A percentile compares a stretch with the other conserved stretches of the same genome.
phyloP scores from a whole-genome alignment of 2,888 invertebrate genomes.

The Tetragnatha montana region DNA sequence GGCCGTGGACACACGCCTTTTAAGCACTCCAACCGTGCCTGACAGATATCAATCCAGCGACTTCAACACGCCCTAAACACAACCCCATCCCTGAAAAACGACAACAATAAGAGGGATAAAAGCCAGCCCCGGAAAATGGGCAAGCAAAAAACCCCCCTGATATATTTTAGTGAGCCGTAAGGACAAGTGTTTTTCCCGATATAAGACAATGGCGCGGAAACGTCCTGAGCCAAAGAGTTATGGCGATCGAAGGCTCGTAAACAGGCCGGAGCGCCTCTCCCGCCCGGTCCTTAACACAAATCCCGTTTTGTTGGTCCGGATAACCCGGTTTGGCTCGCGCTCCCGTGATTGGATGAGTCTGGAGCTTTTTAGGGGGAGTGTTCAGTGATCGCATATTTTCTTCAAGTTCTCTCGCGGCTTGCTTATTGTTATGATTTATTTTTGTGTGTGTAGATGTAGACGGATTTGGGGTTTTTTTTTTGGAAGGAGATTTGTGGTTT shows the following conservation, averaged over 20 bases:
- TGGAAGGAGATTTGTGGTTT: too few relatives aligned
- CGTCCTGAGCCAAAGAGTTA: slow-evolving; percentile 37
- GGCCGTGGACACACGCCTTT: too few relatives aligned
- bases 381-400: neutral
- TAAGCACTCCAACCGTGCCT: too few relatives aligned
- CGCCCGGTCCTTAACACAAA: slow-evolving; percentile 4
- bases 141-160: slow-evolving; percentile 2
- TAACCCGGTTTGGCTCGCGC: slow-evolving; percentile 29
- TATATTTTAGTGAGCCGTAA: slow-evolving; percentile 37
- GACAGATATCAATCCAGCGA: too few relatives aligned
- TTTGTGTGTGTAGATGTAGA: too few relatives aligned
- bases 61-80: too few relatives aligned
- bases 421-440: too few relatives aligned
- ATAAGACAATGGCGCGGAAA: slow-evolving; percentile 48
- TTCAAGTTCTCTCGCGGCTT: neutral
- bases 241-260: slow-evolving; percentile 49
- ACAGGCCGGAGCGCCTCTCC: slow-evolving; percentile 9
- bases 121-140: neutral
- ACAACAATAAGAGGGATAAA: slow-evolving; percentile 26
- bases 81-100: slow-evolving; percentile 31
- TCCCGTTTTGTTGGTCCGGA: slow-evolving; percentile 36
- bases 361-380: neutral
- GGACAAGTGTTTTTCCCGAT: slow-evolving; percentile 63
- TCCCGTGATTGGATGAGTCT: slow-evolving; percentile 3
- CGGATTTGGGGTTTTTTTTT: too few relatives aligned